A percentile compares a stretch with the other conserved stretches of the same genome.
These are phyloP conservation scores for Cataglyphis albicans DNA, from an alignment of 2,888 invertebrate species.

Conservation along the genomic window DNA sequence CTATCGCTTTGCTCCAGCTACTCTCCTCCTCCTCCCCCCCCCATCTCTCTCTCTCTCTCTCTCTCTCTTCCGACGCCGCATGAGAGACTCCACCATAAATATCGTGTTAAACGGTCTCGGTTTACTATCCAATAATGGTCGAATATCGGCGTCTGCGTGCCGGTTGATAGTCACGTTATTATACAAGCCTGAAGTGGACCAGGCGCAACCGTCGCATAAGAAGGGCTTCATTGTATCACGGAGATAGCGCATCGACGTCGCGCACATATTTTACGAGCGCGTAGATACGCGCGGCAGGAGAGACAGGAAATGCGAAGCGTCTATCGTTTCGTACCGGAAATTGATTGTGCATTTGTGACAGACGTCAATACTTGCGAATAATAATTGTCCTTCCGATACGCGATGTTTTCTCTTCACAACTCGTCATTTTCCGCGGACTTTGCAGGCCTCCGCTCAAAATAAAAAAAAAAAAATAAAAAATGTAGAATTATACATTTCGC, in stretches of 20 bases:
- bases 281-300: constrained; percentile 3
- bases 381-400: background rate
- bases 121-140: constrained; percentile 83
- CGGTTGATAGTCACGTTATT: constrained; percentile 76
- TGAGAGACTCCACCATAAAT: constrained; percentile 82
- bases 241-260: constrained; percentile 66
- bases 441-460: background rate
- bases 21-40: background rate
- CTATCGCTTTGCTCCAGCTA: constrained; percentile 78
- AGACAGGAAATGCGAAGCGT: background rate
- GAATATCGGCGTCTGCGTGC: constrained; percentile 78
- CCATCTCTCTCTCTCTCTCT: constrained; percentile 2
- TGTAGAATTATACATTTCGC: background rate
- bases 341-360: constrained; percentile 66
- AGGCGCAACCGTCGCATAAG: constrained; percentile 61
- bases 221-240: constrained; percentile 68
- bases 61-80: constrained; percentile 56
- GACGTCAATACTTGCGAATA: constrained; percentile 59
- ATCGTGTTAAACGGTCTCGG: constrained; percentile 82
- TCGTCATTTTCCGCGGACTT: constrained; percentile 6
- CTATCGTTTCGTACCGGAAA: constrained; percentile 63
- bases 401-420: constrained; percentile 22
- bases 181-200: constrained; percentile 55
- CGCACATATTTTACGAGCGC: constrained; percentile 69
- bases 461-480: constrained; percentile 25